Conservation (phyloP, 2,113 vertebrate species). For the Trogon melanurus region DNA sequence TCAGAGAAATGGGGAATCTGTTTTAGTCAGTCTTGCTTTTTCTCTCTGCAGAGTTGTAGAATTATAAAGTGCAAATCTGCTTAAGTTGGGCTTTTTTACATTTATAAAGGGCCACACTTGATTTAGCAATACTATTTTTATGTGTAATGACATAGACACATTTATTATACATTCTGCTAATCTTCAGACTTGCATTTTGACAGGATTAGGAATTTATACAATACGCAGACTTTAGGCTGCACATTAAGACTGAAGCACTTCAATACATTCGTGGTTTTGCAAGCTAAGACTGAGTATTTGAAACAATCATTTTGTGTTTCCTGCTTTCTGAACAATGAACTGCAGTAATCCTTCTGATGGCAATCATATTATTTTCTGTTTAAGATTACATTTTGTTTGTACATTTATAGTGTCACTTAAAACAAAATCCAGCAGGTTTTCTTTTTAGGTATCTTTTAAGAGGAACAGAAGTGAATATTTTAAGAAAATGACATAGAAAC, state of each 20-base stretch:
- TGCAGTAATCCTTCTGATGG: conserved; percentile 64
- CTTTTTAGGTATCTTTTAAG: conserved; percentile 57
- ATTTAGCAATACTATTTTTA: conserved; percentile 77
- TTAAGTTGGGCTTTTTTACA: conserved; percentile 64
- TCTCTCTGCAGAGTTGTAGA: conserved; percentile 31
- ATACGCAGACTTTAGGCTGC: conserved; percentile 71
- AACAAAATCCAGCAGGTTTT: conserved; percentile 65
- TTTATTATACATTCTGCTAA: conserved; percentile 81
- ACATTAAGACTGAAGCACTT: conserved; percentile 69
- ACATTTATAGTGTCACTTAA: conserved; percentile 67
- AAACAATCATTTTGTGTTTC: conserved; percentile 70
- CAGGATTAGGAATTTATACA: conserved; percentile 74
- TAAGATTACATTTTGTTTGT: conserved; percentile 72
- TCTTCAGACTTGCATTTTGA: conserved; percentile 74
- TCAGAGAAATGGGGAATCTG: conserved; percentile 23
- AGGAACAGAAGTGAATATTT: conserved; percentile 55
- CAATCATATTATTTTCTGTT: conserved; percentile 70
- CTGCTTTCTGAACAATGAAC: conserved; percentile 70
- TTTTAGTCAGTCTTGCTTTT: conserved; percentile 28
- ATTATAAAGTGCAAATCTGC: conserved; percentile 60
- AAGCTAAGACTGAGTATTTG: conserved; percentile 62
- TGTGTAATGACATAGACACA: conserved; percentile 70
- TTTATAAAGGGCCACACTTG: conserved; percentile 73
- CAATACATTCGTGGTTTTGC: conserved; percentile 67
- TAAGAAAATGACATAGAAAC: conserved; percentile 55